phyloP scores from a whole-genome alignment of 2,797 vertebrate genomes.

The Diplodus puntazzo region DNA sequence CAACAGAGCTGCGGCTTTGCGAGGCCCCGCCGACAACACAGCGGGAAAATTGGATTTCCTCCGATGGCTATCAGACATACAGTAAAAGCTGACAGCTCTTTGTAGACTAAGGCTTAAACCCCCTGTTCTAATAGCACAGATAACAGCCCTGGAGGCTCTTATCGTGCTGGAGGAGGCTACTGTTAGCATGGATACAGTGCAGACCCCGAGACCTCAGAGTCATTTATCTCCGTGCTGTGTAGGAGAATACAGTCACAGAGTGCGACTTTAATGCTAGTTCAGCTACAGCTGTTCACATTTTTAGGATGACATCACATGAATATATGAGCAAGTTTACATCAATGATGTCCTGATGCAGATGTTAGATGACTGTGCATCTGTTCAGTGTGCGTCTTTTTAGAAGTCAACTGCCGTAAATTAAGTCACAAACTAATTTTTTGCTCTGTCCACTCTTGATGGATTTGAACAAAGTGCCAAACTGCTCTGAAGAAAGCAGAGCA shows the following conservation, averaged over 20 bases:
- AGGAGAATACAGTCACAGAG: constrained; percentile 16
- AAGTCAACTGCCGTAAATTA: no score
- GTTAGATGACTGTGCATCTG: not conserved
- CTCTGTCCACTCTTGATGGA: not conserved
- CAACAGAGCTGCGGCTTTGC: constrained; percentile 51
- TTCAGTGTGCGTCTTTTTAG: no score
- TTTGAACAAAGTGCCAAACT: not conserved
- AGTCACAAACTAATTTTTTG: not conserved
- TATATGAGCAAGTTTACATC: not conserved
- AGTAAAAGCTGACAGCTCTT: constrained; percentile 81
- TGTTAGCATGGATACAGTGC: constrained; percentile 50
- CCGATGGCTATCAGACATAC: constrained; percentile 81
- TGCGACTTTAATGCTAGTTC: constrained; percentile 8
- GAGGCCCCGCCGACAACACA: constrained; percentile 57
- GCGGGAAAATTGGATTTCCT: constrained; percentile 84
- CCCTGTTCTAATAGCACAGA: constrained; percentile 78
- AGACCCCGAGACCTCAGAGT: constrained; percentile 49
- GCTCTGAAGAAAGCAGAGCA: not conserved
- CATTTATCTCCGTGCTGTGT: constrained; percentile 52
- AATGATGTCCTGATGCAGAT: not conserved
- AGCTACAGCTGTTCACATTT: not conserved
- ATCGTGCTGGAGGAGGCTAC: constrained; percentile 64
- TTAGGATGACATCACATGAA: not conserved
- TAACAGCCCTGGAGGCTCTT: constrained; percentile 71
- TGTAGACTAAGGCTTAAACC: constrained; percentile 81